Evolutionary conservation across 1,140 invertebrate genomes (phyloP), one percentile per base, ranked within the genome.

Genomic region (Trichonephila clavata): DNA sequence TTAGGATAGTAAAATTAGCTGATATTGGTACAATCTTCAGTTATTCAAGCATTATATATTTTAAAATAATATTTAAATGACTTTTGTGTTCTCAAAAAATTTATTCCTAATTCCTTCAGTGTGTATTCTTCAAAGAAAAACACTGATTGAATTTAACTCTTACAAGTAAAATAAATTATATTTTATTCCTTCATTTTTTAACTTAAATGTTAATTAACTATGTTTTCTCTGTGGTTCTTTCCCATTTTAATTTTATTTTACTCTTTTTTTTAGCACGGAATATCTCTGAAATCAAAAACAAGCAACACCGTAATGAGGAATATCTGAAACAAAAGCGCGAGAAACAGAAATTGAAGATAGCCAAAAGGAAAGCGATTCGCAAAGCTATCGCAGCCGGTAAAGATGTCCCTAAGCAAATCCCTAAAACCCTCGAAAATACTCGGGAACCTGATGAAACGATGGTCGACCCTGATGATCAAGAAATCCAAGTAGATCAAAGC

Each of bases 381-480:
- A 90, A 83, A 71, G 93, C 86, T 6, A 94, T 83, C 7, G 93
- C 71, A 27, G 61, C 43, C 10, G 93, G 93, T n/a, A 24, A 94
- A 89, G 61, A 94, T 89, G 93, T 94, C 32, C 97, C 97, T 21
- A 98, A 98, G 95, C 96, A 97, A 96, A 96, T 97, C 0, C 99
- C 99, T 0, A 98, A 98, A 95, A 99, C 99, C 0, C 97, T 99
- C 94, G 99, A 99, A 95, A 98, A 97, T 95, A 97, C 98, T 71
- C 96, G 99, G 90, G 98, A 98, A 95, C 97, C 97, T 95, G 99
- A 99, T 97, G 98, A 98, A 95, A 99, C 99, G 0, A 97, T 97
- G 95, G 97, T 99, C 57, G 97, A 97, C 57, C 97, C 97, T 95
- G 96, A 98, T 18, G 97, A 98, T 96, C 97, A 97, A 95, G 98